Evolutionary conservation across 2,888 invertebrate species (phyloP).

Genomic region (Bellardia bayeri): DNA sequence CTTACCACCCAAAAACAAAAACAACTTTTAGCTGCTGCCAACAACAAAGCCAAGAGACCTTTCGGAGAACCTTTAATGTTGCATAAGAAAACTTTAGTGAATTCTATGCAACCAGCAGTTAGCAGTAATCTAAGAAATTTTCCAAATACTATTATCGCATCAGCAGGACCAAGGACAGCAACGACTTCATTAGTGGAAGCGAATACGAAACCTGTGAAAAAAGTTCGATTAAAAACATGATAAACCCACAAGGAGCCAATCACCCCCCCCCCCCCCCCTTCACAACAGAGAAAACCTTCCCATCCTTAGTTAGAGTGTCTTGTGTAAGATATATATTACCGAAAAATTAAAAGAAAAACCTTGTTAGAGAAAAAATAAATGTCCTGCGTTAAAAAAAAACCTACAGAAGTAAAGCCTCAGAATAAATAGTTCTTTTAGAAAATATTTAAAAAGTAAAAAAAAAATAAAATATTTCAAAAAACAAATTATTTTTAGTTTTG

Average conservation of each 20-base stretch:
- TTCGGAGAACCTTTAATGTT: slow-evolving; percentile 93
- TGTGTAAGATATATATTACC: slow-evolving; percentile 3
- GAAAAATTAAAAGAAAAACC: background rate
- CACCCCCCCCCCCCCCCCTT: background rate
- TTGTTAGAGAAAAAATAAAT: background rate
- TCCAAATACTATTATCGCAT: background rate
- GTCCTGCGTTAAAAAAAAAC: background rate
- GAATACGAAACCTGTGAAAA: slow-evolving; percentile 60
- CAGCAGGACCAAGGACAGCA: background rate
- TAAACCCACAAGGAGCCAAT: background rate
- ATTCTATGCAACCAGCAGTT: background rate
- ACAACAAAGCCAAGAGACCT: slow-evolving; percentile 85
- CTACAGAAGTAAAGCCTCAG: slow-evolving; percentile 29
- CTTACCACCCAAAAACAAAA: background rate
- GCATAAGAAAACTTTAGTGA: slow-evolving; percentile 75
- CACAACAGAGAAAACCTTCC: background rate
- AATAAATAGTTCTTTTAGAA: slow-evolving; percentile 47
- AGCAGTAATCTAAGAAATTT: background rate
- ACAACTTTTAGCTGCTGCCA: slow-evolving; percentile 74
- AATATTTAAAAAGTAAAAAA: slow-evolving; percentile 17
- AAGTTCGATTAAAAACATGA: slow-evolving; percentile 69
- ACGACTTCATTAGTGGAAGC: slow-evolving; percentile 35
- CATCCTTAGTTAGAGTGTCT: slow-evolving; percentile 1
- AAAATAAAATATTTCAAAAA: background rate
- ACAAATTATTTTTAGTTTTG: background rate